phyloP scores from a whole-genome alignment of 2,888 invertebrate genomes.

The Drosophila tripunctata region DNA sequence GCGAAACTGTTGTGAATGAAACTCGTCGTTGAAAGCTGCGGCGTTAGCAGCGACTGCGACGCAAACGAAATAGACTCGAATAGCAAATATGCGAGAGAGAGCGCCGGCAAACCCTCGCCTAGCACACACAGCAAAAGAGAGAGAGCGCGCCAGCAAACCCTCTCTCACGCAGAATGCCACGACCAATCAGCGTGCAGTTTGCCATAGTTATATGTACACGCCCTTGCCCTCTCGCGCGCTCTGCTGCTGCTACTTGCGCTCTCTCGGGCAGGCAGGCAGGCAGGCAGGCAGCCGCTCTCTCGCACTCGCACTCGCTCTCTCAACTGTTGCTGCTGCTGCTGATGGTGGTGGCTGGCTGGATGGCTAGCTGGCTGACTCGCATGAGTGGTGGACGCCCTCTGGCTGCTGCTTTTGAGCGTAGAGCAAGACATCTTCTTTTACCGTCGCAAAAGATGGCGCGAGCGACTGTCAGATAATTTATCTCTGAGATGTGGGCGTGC shows the following conservation, averaged over 20 bases:
- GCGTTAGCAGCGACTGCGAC: conserved; percentile 44
- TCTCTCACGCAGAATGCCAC: conserved; percentile 11
- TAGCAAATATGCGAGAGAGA: neutral
- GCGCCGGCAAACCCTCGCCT: neutral
- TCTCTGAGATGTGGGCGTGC: conserved; percentile 45
- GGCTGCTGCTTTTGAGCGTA: conserved; percentile 36
- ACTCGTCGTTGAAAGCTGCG: conserved; percentile 9
- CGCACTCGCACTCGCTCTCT: conserved; percentile 9
- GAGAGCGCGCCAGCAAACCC: neutral
- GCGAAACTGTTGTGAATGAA: conserved; percentile 83
- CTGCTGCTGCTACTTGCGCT: conserved; percentile 18
- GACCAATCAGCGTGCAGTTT: conserved; percentile 40
- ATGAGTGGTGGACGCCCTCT: conserved; percentile 69
- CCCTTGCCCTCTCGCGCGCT: conserved; percentile 47
- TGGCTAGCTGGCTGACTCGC: no score
- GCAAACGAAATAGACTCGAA: conserved; percentile 36
- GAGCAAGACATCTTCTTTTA: conserved; percentile 46
- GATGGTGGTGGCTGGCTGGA: conserved; percentile 56
- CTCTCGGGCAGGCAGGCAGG: no score
- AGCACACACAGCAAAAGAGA: conserved; percentile 16
- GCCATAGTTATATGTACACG: conserved; percentile 44
- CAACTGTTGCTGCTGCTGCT: conserved; percentile 23
- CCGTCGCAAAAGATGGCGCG: conserved; percentile 47
- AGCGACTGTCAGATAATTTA: conserved; percentile 31
- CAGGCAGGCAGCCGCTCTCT: no score